These are phyloP conservation scores for Rattus norvegicus DNA, from an alignment of 2,113 vertebrate genomes.

Conservation along the genomic window GRCr8 NC_086028.1:104938001-104938500, in stretches of 20 bases:
- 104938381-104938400: too few relatives aligned
- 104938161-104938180: background rate
- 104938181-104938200: accelerated
- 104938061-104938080: background rate
- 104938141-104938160: background rate
- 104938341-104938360: background rate
- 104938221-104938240: background rate
- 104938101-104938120: background rate
- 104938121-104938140: background rate
- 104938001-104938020: background rate
- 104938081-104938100: background rate
- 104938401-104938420: background rate
- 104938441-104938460: too few relatives aligned
- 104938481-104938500: background rate
- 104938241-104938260: background rate
- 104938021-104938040: accelerated
- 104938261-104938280: background rate
- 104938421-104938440: too few relatives aligned
- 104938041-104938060: accelerated
- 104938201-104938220: accelerated
- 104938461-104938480: too few relatives aligned
- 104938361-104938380: background rate
- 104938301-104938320: too few relatives aligned
- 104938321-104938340: too few relatives aligned
- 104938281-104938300: background rate